Evolutionary conservation across 2,888 invertebrate genomes (phyloP), one percentile per base, ranked within the genome.

Genomic region (Imbricaverruca yamaguchii): DNA sequence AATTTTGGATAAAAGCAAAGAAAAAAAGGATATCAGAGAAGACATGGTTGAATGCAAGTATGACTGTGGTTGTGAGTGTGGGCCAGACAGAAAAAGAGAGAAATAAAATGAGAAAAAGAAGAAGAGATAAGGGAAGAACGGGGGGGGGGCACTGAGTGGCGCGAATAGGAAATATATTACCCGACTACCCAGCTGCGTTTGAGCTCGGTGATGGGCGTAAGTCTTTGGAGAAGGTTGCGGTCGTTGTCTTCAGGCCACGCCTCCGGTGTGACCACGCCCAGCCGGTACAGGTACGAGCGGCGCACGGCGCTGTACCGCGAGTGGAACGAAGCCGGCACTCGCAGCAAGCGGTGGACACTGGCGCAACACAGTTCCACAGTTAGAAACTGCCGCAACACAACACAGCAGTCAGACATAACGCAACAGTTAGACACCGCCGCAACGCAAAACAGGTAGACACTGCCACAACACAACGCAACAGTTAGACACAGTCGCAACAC

Each of bases 251-350:
- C 15, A 6, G 79, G n/a, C 63, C 61, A 57, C 15, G 80, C 65
- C 57, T 82, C 83, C 12, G 83, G 81, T 85, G 91, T 92, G 55
- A 90, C 85, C 63, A 92, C 88, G 77, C 92, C 92, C 85, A 95
- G 87, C 84, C 93, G 90, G 86, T 94, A 95, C 79, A 94, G 87
- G 87, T 95, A 95, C 21, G 92, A 92, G 83, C 95, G 89, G 12
- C 90, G 90, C 78, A 89, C 88, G 2, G 92, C 93, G 85, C 89
- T 88, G 84, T 87, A 89, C 84, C 94, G 90, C 81, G 92, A 91
- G 87, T 91, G 90, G 86, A 95, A 95, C 18, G 89, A 86, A 67
- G 91, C 87, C 0, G 91, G 89, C 3, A 95, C 93, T 82, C 91
- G 88, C 81, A 89, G 87, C 69, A 86, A 86, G 6, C 85, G 85